Evolutionary conservation across 30 jellyfish, hydroid and myxozoan species (phyloP).

Genomic region (Hydra vulgaris): DNA sequence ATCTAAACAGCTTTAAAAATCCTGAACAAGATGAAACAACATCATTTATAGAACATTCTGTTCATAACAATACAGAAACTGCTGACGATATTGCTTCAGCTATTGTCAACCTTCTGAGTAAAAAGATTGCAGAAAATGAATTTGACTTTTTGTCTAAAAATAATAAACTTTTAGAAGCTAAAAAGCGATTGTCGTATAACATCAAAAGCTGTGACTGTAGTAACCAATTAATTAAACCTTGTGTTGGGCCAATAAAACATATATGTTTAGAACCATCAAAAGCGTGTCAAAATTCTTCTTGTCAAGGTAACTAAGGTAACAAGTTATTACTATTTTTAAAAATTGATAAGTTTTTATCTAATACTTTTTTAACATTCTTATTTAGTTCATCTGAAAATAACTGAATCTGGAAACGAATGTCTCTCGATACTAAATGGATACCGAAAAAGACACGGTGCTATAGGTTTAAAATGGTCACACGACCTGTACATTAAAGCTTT

Average conservation of each 20-base stretch:
- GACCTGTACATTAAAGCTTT: slow-evolving; percentile 48
- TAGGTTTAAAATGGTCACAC: slow-evolving; percentile 48
- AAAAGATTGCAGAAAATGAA: neutral
- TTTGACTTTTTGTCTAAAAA: neutral
- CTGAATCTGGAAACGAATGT: slow-evolving; percentile 33
- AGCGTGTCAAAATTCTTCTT: neutral
- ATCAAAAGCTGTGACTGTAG: neutral
- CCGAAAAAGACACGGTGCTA: slow-evolving; percentile 68
- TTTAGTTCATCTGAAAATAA: neutral
- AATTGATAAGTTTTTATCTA: neutral
- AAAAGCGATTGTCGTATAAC: neutral
- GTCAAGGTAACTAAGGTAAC: neutral
- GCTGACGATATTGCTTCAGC: neutral
- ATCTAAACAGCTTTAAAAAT: neutral
- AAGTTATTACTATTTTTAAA: neutral
- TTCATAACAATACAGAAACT: neutral
- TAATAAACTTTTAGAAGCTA: neutral
- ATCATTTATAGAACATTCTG: neutral
- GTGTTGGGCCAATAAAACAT: neutral
- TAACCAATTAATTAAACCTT: neutral
- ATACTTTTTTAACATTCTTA: neutral
- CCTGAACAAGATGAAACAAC: neutral
- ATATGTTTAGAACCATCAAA: neutral
- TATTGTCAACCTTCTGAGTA: neutral
- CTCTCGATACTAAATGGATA: slow-evolving; percentile 48